phyloP scores from a whole-genome alignment of 2,797 vertebrate species.

The Odontamblyopus lacepedii region DNA sequence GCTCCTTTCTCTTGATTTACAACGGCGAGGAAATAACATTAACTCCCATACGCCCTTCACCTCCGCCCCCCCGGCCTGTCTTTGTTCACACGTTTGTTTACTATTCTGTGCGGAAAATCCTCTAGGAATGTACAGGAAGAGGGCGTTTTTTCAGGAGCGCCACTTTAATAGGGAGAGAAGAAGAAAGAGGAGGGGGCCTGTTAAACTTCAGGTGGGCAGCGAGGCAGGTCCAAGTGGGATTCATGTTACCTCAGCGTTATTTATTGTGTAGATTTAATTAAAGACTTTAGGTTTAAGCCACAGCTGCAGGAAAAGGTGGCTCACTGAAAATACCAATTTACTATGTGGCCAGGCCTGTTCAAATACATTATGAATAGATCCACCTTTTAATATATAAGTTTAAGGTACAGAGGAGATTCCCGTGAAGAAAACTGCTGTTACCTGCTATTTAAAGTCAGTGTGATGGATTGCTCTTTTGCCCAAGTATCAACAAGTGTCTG shows the following conservation, averaged over 20 bases:
- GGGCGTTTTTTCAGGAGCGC: slow-evolving; percentile 69
- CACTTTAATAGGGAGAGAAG: slow-evolving; percentile 63
- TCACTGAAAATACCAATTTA: background rate
- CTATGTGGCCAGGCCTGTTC: background rate
- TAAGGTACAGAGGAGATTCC: background rate
- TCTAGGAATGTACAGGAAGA: slow-evolving; percentile 79
- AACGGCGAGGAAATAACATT: slow-evolving; percentile 73
- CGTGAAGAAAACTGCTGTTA: background rate
- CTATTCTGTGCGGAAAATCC: slow-evolving; percentile 77
- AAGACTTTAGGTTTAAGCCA: slow-evolving; percentile 44
- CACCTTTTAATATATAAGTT: background rate
- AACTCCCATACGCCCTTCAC: slow-evolving; percentile 34
- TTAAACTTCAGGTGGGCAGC: slow-evolving; percentile 59
- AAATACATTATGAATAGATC: background rate
- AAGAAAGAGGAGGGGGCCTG: slow-evolving; percentile 21
- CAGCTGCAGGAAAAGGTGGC: slow-evolving; percentile 23
- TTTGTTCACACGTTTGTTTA: slow-evolving; percentile 79
- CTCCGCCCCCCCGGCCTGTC: slow-evolving; percentile 25
- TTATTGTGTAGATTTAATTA: slow-evolving; percentile 48
- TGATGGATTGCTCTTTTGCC: background rate
- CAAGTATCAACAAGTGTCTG: background rate
- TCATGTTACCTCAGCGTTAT: slow-evolving; percentile 55
- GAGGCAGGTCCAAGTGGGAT: slow-evolving; percentile 20
- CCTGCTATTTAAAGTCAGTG: background rate
- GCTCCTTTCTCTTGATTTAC: slow-evolving; percentile 69